Evolutionary conservation across 2,113 vertebrate genomes (phyloP), one percentile per base, ranked within the genome.

Genomic region (Planiliza haematocheilus): DNA sequence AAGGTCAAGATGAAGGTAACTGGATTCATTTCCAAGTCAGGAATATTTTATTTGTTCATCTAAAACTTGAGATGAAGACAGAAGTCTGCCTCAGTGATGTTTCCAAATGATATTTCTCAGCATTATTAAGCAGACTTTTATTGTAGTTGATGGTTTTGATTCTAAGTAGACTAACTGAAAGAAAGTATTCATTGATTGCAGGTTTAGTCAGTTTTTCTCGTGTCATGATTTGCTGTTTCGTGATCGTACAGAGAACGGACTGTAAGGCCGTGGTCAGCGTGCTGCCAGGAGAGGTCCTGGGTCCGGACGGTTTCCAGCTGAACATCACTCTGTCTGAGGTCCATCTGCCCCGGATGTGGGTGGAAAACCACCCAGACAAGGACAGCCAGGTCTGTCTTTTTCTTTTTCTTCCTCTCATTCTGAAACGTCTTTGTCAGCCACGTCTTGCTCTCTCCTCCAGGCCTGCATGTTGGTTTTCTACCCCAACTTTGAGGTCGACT

Each of bases 381-480:
- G 92, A 93, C 75, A 97, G 92, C 36, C 94, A 97, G 93, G 95
- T 96, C 18, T 13, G 48, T 49, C 34, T 64, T 18, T 14, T 37
- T 36, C 0, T 10, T 3, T 36, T 21, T 43, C 11, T 16, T 17
- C 18, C 9, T 21, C 3, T 18, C 43, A 7, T 3, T 51, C 10
- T 42, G 8, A 45, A 45, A 30, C 0, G 1, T 13, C 17, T 4
- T n/a, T 2, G 17, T 36, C 4, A 12, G 10, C 8, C 1, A 2
- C n/a, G 17, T 50, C 2, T 1, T 14, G 1, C 18, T 13, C 20
- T n/a, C 34, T 70, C n/a, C 71, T 82, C 1, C 49, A 97, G 96
- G 95, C 94, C 65, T 96, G 95, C 83, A 96, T 96, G 95, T 84
- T 97, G 69, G 94, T 97, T 37, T 97, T 98, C 88, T 95, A 96